A percentile compares a stretch with the other conserved stretches of the same genome.
Evolutionary conservation across 2,113 vertebrate genomes (phyloP).

Genomic region (Neotragus moschatus): DNA sequence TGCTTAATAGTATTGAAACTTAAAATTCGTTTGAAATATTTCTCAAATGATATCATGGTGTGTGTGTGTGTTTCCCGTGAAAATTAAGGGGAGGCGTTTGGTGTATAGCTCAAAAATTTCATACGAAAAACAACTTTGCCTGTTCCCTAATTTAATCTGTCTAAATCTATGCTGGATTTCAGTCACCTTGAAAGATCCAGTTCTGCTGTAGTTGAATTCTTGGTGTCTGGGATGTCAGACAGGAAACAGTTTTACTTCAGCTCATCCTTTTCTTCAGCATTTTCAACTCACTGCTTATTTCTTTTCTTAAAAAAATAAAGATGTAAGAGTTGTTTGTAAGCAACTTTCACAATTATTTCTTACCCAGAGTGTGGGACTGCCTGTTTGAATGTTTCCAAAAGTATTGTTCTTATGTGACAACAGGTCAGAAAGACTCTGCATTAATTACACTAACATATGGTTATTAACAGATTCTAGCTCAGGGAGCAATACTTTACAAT

Average conservation of each 20-base stretch:
- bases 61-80: background rate
- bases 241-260: background rate
- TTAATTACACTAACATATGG: slow-evolving; percentile 99
- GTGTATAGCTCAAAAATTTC: background rate
- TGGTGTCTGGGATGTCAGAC: slow-evolving; percentile 8
- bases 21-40: background rate
- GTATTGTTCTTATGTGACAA: slow-evolving; percentile 93
- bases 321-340: slow-evolving; percentile 78
- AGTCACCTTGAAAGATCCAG: slow-evolving; percentile 75
- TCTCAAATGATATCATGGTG: background rate
- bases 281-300: slow-evolving; percentile 45
- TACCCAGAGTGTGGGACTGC: slow-evolving; percentile 75
- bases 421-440: slow-evolving; percentile 96
- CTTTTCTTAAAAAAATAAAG: slow-evolving; percentile 59
- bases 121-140: background rate
- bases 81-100: background rate
- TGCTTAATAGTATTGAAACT: background rate
- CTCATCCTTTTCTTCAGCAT: background rate
- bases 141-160: background rate
- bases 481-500: slow-evolving; percentile 96
- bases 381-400: slow-evolving; percentile 88
- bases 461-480: slow-evolving; percentile 98
- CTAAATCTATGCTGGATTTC: slow-evolving; percentile 58
- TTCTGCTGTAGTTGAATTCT: slow-evolving; percentile 37
- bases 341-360: slow-evolving; percentile 81